These are phyloP conservation scores for Cassiopea andromeda DNA, from an alignment of 30 jellyfish, hydroid and myxozoan genomes.

Conservation along the genomic window DNA sequence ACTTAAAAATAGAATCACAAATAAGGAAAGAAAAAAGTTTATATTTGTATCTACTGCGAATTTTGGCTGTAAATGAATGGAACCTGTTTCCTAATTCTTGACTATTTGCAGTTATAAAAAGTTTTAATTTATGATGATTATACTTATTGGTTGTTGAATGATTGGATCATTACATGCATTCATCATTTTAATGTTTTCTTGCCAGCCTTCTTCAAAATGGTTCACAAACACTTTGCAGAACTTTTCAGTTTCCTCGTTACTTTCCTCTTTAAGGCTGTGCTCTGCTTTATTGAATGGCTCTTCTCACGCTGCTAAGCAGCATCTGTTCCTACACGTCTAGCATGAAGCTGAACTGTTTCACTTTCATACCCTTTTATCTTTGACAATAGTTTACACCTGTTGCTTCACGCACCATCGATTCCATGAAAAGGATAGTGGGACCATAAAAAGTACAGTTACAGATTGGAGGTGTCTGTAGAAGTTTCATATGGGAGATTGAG, in stretches of 20 bases:
- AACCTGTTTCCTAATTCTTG: too few relatives aligned
- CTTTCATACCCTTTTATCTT: slow-evolving; percentile 5
- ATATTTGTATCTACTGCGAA: too few relatives aligned
- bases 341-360: not conserved
- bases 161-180: too few relatives aligned
- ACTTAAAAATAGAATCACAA: too few relatives aligned
- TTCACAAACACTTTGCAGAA: slow-evolving; percentile 26
- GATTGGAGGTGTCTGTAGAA: too few relatives aligned
- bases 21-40: too few relatives aligned
- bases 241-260: slow-evolving; percentile 32
- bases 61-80: too few relatives aligned
- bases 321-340: slow-evolving; percentile 8
- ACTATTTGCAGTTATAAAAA: too few relatives aligned
- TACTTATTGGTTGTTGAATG: too few relatives aligned
- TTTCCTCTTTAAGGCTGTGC: slow-evolving; percentile 14
- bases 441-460: not conserved
- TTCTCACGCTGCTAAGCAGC: slow-evolving; percentile 24
- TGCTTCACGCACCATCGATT: slow-evolving; percentile 11
- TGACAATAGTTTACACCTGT: slow-evolving; percentile 18
- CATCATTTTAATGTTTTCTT: not conserved
- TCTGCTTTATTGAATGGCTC: not conserved
- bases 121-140: too few relatives aligned
- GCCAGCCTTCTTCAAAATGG: not conserved
- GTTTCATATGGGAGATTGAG: too few relatives aligned
- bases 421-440: not conserved